Evolutionary conservation across 64 coral and sea anemone species (phyloP).

Genomic region (Trachythela sp.): DNA sequence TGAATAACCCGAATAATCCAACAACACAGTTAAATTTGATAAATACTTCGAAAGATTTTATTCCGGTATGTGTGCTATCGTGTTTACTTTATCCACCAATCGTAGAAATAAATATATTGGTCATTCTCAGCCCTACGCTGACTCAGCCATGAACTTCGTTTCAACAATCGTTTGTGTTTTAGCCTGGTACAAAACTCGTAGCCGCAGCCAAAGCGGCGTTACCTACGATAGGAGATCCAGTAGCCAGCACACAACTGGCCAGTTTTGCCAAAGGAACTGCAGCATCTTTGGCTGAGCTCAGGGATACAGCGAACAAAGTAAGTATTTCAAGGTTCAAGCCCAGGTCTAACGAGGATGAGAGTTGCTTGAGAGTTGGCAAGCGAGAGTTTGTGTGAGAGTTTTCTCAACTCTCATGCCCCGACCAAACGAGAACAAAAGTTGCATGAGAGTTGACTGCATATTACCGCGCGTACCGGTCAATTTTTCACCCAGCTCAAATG

Average conservation of each 20-base stretch:
- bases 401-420: neutral
- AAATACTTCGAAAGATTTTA: conserved; percentile 64
- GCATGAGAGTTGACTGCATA: too few species aligned
- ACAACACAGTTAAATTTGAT: conserved; percentile 51
- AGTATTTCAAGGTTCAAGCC: neutral
- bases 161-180: neutral
- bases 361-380: too few species aligned
- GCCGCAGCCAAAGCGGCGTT: conserved; percentile 89
- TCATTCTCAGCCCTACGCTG: too few species aligned
- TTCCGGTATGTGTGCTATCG: conserved; percentile 35
- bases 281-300: conserved; percentile 62
- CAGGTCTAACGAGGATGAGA: too few species aligned
- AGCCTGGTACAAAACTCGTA: conserved; percentile 58
- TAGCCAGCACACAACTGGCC: conserved; percentile 81
- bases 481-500: too few species aligned
- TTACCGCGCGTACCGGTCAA: too few species aligned
- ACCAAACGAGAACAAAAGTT: too few species aligned
- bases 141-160: too few species aligned
- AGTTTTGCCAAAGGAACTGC: conserved; percentile 93
- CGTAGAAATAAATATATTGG: too few species aligned
- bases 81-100: neutral
- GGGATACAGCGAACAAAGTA: conserved; percentile 90
- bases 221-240: conserved; percentile 86
- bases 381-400: too few species aligned
- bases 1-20: conserved; percentile 59